These are phyloP conservation scores for Onchidella celtica DNA, from an alignment of 2,888 invertebrate species.

Conservation along the genomic window DNA sequence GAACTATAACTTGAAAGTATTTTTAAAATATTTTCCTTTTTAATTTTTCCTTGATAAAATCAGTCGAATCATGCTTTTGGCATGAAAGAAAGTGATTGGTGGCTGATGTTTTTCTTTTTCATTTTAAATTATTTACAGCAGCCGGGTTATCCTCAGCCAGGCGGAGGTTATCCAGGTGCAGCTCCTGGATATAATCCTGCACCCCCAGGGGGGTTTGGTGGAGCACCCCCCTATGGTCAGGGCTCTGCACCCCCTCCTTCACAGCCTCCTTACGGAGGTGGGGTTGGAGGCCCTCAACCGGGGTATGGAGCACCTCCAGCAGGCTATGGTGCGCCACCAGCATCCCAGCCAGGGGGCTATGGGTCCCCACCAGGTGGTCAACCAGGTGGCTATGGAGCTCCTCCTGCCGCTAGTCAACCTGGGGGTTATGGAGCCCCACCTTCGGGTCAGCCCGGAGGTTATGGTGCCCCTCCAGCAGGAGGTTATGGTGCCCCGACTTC, in stretches of 20 bases:
- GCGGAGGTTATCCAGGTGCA: background rate
- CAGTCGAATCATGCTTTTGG: too few species aligned
- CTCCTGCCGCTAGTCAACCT: too few species aligned
- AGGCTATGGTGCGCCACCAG: slow-evolving; percentile 55
- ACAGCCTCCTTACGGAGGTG: too few species aligned
- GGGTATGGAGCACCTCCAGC: slow-evolving; percentile 29
- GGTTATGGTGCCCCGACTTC: slow-evolving; percentile 40
- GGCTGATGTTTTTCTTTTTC: too few species aligned
- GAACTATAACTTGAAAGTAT: too few species aligned
- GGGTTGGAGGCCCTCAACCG: slow-evolving; percentile 38
- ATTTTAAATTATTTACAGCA: slow-evolving; percentile 43
- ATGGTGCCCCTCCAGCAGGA: slow-evolving; percentile 47
- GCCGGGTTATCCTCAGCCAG: slow-evolving; percentile 38
- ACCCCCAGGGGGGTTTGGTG: slow-evolving; percentile 44
- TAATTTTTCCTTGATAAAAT: too few species aligned
- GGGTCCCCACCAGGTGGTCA: background rate
- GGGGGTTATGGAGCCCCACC: slow-evolving; percentile 41
- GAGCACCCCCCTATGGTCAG: slow-evolving; percentile 47
- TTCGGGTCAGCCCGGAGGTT: slow-evolving; percentile 52
- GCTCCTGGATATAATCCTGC: slow-evolving; percentile 35
- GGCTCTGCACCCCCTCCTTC: slow-evolving; percentile 28
- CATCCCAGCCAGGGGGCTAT: slow-evolving; percentile 34
- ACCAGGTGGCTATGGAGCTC: slow-evolving; percentile 49
- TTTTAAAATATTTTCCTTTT: too few species aligned
- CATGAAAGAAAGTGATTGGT: too few species aligned